Conservation (phyloP, 2,797 vertebrate species). For the Acipenser oxyrinchus region DNA sequence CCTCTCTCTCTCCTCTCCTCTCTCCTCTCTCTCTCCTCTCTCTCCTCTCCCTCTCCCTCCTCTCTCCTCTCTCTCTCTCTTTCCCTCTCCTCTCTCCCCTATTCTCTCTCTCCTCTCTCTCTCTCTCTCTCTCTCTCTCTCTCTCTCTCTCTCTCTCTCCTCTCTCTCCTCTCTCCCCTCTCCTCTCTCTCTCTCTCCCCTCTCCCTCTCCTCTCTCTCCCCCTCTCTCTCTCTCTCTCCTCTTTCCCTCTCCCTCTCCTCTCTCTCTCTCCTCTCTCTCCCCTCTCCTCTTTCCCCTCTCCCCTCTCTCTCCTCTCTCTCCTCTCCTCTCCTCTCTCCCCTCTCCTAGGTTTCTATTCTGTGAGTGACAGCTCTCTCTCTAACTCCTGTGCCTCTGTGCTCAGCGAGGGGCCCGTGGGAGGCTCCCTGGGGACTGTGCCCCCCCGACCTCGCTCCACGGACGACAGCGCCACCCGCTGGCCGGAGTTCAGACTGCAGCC, state of each 20-base stretch:
- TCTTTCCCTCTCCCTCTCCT: slow-evolving; percentile 19
- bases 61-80: slow-evolving; percentile 41
- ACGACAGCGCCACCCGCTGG: slow-evolving; percentile 57
- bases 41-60: slow-evolving; percentile 16
- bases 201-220: slow-evolving; percentile 41
- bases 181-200: slow-evolving; percentile 18
- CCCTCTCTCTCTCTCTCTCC: slow-evolving; percentile 13
- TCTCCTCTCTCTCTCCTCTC: no score
- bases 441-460: slow-evolving; percentile 40
- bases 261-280: slow-evolving; percentile 23
- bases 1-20: slow-evolving; percentile 45
- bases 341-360: slow-evolving; percentile 61
- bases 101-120: slow-evolving; percentile 9
- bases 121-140: slow-evolving; percentile 28
- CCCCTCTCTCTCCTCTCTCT: slow-evolving; percentile 26
- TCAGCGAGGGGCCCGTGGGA: slow-evolving; percentile 55
- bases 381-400: slow-evolving; percentile 71
- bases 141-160: slow-evolving; percentile 3
- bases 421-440: slow-evolving; percentile 28
- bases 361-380: slow-evolving; percentile 74
- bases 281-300: slow-evolving; percentile 20
- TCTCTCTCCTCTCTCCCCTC: not conserved
- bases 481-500: slow-evolving; percentile 45
- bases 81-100: slow-evolving; percentile 27
- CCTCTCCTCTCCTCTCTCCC: slow-evolving; percentile 14